phyloP scores from a whole-genome alignment of 2,888 invertebrate genomes.

The Harpagoxenus sublaevis region DNA sequence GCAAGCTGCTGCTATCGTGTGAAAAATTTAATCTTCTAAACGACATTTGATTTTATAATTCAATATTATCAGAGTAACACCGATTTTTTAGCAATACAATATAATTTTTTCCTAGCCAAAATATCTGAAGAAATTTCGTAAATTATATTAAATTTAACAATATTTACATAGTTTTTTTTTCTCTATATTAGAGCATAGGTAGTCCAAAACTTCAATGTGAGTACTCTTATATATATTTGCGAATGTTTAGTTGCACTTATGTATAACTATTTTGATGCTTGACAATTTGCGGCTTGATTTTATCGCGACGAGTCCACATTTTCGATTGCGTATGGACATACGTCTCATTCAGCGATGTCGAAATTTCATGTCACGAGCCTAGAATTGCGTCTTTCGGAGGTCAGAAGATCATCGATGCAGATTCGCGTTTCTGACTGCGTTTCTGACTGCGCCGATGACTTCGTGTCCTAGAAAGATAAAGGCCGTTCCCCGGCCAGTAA shows the following conservation, averaged over 20 bases:
- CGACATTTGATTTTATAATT: neutral
- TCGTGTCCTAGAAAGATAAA: slow-evolving; percentile 79
- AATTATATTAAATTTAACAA: neutral
- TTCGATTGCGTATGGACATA: slow-evolving; percentile 5
- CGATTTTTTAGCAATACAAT: neutral
- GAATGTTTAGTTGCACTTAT: neutral
- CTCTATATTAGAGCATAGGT: neutral
- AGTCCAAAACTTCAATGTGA: neutral
- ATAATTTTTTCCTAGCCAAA: neutral
- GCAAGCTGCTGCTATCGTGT: neutral
- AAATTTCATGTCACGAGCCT: slow-evolving; percentile 65
- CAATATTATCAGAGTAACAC: neutral
- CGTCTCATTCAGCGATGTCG: slow-evolving; percentile 52
- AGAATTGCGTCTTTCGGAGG: slow-evolving; percentile 63
- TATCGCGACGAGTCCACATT: neutral
- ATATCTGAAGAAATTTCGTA: neutral
- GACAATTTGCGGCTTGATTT: neutral
- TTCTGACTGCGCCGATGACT: slow-evolving; percentile 76
- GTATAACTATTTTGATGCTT: neutral
- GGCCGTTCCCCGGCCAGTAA: slow-evolving; percentile 73
- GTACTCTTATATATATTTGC: neutral
- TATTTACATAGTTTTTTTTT: neutral
- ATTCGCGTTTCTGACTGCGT: slow-evolving; percentile 70
- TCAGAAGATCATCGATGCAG: slow-evolving; percentile 76
- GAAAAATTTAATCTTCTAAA: neutral